Conservation (phyloP, 2,888 invertebrate species). For the Brachyptera putata region DNA sequence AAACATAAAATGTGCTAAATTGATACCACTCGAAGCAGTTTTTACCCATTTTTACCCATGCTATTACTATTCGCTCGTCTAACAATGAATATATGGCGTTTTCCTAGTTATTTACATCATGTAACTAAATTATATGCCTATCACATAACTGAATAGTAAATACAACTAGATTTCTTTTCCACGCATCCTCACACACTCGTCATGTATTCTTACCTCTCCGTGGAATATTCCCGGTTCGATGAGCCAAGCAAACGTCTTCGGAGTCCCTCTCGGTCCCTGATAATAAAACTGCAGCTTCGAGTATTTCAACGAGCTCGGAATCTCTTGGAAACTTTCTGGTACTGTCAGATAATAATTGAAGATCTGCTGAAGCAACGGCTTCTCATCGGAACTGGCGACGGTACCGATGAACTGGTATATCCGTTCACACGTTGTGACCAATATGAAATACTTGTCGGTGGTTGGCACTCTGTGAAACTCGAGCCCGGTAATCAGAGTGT, state of each 20-base stretch:
- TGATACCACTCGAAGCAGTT: too few relatives aligned
- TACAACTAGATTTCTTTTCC: too few relatives aligned
- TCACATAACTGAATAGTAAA: too few relatives aligned
- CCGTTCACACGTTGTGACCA: constrained; percentile 77
- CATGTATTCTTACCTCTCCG: constrained; percentile 71
- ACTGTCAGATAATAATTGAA: constrained; percentile 72
- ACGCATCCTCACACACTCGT: too few relatives aligned
- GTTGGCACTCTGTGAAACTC: constrained; percentile 72
- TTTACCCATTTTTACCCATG: too few relatives aligned
- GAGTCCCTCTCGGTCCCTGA: constrained; percentile 57
- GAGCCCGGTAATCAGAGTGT: constrained; percentile 80
- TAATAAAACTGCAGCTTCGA: constrained; percentile 77
- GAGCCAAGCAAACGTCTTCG: constrained; percentile 83
- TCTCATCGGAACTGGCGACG: constrained; percentile 67
- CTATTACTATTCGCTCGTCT: too few relatives aligned
- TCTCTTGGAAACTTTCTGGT: constrained; percentile 59
- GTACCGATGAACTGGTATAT: constrained; percentile 83
- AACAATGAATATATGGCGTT: too few relatives aligned
- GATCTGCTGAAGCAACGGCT: constrained; percentile 72
- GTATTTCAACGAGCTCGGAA: constrained; percentile 66
- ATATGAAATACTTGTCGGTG: constrained; percentile 71
- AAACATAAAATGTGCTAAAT: too few relatives aligned
- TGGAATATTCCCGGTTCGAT: constrained; percentile 77
- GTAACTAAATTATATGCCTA: too few relatives aligned
- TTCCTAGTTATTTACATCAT: too few relatives aligned